Evolutionary conservation across 1,140 invertebrate species (phyloP), one percentile per base, ranked within the genome.

Genomic region (Lineus longissimus): DNA sequence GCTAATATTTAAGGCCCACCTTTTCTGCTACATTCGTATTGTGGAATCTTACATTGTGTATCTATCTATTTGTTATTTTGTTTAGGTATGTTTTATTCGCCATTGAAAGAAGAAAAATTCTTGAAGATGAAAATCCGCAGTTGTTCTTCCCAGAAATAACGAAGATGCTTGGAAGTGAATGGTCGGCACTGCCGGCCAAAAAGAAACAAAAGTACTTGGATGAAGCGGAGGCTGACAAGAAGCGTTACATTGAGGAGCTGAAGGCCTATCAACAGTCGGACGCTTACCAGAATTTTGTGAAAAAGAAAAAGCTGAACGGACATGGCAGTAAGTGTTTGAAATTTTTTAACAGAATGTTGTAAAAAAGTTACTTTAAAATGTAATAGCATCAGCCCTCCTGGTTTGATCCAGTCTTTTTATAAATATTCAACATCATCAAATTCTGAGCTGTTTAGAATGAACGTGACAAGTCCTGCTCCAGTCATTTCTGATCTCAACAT

Each of bases 141-240:
- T 76, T 84, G 36, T 74, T 75, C n/a, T 83, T 86, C 73, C 75
- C 74, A 22, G 80, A 86, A 74, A 85, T 85, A 0, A 80, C 85
- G 0, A 85, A 85, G 73, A 76, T 86, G 58, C 76, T 86, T 36
- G 86, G 85, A 11, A 85, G 85, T 65, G 85, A 85, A 71, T 86
- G 86, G 86, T 85, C 84, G 25, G 81, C 75, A 63, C 77, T 86
- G 69, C 80, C 81, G 57, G 65, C 81, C 57, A 81, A 83, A 31
- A 80, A 85, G 64, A 86, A 86, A 67, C 71, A 84, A 73, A 84
- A 85, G 61, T 86, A 85, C 75, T 73, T 86, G 55, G 80, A 82
- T 30, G 78, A 78, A 62, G 85, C 85, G 40, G 85, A 86, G 67
- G 80, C 81, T 64, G 85, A 86, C 57, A 86, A 86, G 65, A 82